These are phyloP conservation scores for Calycopis cecrops DNA, from an alignment of 1,140 invertebrate species.

Conservation along the genomic window DNA sequence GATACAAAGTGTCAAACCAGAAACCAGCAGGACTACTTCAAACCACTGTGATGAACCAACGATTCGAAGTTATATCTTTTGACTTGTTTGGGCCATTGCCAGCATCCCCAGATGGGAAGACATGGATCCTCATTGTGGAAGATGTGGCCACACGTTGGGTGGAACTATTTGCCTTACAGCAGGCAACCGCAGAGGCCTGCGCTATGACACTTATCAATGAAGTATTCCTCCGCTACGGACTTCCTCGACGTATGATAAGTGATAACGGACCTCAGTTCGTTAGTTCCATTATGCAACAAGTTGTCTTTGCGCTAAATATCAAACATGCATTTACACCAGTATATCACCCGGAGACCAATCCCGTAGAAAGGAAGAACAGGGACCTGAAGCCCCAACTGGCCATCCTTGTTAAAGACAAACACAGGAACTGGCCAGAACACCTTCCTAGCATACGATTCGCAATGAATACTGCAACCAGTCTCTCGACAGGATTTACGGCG, in stretches of 20 bases:
- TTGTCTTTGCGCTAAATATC: constrained; percentile 14
- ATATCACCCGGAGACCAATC: constrained; percentile 16
- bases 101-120: neutral
- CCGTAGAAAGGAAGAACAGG: constrained; percentile 16
- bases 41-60: constrained; percentile 7
- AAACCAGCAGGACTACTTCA: constrained; percentile 23
- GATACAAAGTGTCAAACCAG: constrained; percentile 20
- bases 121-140: constrained; percentile 20
- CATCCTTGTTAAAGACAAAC: constrained; percentile 18
- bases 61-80: constrained; percentile 12
- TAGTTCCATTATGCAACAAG: constrained; percentile 14
- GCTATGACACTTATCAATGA: constrained; percentile 7
- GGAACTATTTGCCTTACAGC: constrained; percentile 20
- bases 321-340: constrained; percentile 14
- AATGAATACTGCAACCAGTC: constrained; percentile 17
- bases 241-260: constrained; percentile 14
- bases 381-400: constrained; percentile 21
- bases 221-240: constrained; percentile 16
- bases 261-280: constrained; percentile 20
- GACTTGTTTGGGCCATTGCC: constrained; percentile 22
- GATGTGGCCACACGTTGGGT: constrained; percentile 20
- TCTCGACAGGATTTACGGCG: constrained; percentile 12
- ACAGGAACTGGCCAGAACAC: constrained; percentile 14
- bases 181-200: constrained; percentile 17
- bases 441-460: constrained; percentile 26